A percentile compares a stretch with the other conserved stretches of the same genome.
Evolutionary conservation across 2,797 vertebrate genomes (phyloP).

Genomic region (Agapornis canus): DNA sequence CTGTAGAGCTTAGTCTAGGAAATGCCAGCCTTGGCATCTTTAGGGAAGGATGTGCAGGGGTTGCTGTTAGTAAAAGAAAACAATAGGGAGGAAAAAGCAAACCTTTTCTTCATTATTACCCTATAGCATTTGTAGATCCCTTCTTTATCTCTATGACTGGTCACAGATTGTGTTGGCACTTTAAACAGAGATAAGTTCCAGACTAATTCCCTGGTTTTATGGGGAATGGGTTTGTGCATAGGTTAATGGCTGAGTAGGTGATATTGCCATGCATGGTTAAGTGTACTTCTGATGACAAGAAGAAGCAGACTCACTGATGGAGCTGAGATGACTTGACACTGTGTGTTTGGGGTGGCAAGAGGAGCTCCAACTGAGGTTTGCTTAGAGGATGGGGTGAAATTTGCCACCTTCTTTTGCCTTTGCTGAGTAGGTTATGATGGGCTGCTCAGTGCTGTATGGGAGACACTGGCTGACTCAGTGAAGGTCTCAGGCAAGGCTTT

Average conservation of each 20-base stretch:
- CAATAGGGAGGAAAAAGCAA: rapidly evolving
- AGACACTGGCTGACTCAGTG: background rate
- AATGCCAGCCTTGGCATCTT: constrained; percentile 1
- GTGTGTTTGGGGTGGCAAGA: background rate
- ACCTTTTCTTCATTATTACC: background rate
- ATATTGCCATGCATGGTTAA: background rate
- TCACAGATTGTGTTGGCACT: background rate
- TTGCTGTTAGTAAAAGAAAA: background rate
- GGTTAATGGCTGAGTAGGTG: background rate
- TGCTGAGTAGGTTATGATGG: background rate
- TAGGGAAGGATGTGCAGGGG: background rate
- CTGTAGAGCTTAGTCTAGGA: constrained; percentile 11
- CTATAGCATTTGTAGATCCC: background rate
- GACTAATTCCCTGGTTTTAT: background rate
- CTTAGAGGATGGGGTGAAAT: background rate
- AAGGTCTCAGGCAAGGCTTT: background rate
- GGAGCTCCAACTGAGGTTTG: background rate
- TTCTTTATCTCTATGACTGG: background rate
- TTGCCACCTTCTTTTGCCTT: background rate
- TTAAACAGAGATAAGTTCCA: background rate
- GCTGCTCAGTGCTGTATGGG: background rate
- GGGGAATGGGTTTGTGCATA: background rate
- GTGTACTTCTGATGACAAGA: background rate
- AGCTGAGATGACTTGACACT: background rate
- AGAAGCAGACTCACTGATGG: background rate